Percentiles rank a stretch among this genome's conserved stretches.
These are phyloP conservation scores for Naso thynnoides DNA, from an alignment of 2,797 vertebrate genomes.

Conservation along the genomic window DNA sequence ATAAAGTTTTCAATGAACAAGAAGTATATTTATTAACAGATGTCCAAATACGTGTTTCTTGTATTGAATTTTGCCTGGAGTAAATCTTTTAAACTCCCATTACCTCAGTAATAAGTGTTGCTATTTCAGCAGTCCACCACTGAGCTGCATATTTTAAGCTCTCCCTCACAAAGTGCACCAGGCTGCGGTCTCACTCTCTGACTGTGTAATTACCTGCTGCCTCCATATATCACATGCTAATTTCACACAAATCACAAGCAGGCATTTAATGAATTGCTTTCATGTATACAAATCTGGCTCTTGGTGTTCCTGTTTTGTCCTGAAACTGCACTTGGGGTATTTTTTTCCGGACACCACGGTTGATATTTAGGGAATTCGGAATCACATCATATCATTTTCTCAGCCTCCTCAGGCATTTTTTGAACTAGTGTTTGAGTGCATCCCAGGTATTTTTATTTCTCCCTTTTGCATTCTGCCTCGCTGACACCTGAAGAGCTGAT, in stretches of 20 bases:
- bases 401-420: slow-evolving; percentile 14
- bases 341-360: neutral
- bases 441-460: slow-evolving; percentile 18
- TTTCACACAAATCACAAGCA: slow-evolving; percentile 50
- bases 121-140: slow-evolving; percentile 2
- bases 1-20: neutral
- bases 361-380: slow-evolving; percentile 9
- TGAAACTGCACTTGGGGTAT: neutral
- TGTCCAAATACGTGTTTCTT: neutral
- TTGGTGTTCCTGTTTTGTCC: slow-evolving; percentile 7
- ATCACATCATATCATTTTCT: slow-evolving; percentile 20
- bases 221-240: slow-evolving; percentile 36
- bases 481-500: slow-evolving; percentile 23
- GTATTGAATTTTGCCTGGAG: neutral
- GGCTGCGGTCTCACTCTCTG: slow-evolving; percentile 16
- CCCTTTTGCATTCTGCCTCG: slow-evolving; percentile 9
- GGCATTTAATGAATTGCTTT: slow-evolving; percentile 48
- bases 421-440: slow-evolving; percentile 15
- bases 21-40: neutral
- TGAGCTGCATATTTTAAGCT: slow-evolving; percentile 8
- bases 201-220: slow-evolving; percentile 48
- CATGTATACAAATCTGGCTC: slow-evolving; percentile 39
- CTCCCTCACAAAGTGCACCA: neutral
- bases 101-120: slow-evolving; percentile 9
- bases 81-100: slow-evolving; percentile 4